Evolutionary conservation across 2,888 invertebrate species (phyloP).

Genomic region (Synanthedon vespiformis): DNA sequence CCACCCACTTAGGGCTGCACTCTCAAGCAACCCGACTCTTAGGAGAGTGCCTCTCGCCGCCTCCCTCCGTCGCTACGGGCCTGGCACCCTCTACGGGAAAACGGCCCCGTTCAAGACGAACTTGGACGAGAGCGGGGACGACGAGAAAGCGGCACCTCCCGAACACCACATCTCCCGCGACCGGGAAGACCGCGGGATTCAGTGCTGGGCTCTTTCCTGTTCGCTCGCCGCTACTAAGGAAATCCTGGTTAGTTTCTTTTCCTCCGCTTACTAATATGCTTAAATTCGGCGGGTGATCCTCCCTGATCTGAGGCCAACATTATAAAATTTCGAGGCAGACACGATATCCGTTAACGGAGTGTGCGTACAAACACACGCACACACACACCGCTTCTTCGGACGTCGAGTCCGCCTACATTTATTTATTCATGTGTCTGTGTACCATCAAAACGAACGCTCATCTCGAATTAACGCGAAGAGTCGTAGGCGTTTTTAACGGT

Average conservation of each 20-base stretch:
- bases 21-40: neutral
- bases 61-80: slow-evolving; percentile 38
- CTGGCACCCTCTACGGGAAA: slow-evolving; percentile 49
- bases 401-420: neutral
- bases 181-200: slow-evolving; percentile 46
- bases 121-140: slow-evolving; percentile 27
- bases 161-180: slow-evolving; percentile 51
- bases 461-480: neutral
- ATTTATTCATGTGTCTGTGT: neutral
- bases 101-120: slow-evolving; percentile 14
- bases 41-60: slow-evolving; percentile 5
- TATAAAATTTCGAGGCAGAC: neutral
- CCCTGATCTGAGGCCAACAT: neutral
- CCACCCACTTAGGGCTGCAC: neutral
- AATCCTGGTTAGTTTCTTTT: slow-evolving; percentile 75
- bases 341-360: neutral
- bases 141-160: slow-evolving; percentile 36
- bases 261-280: slow-evolving; percentile 74
- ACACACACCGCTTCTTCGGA: neutral
- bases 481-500: neutral
- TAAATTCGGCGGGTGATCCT: slow-evolving; percentile 34
- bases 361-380: neutral
- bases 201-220: slow-evolving; percentile 71
- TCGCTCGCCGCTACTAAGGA: slow-evolving; percentile 74
- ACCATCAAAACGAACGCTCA: neutral